A percentile compares a stretch with the other conserved stretches of the same genome.
Conservation (phyloP, 23 tunicate genomes). For the Styela plicata region DNA sequence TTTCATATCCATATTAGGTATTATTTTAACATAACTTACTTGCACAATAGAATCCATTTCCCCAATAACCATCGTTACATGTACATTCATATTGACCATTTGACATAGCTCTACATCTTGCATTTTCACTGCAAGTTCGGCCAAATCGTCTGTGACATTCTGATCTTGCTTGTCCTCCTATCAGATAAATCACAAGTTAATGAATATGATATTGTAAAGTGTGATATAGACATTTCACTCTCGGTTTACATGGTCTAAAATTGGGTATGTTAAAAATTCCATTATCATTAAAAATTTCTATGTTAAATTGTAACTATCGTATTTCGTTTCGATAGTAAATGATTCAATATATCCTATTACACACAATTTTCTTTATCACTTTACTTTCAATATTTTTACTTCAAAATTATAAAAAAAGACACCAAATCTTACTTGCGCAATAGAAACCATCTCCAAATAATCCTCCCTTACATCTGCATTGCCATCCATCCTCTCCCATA, state of each 20-base stretch:
- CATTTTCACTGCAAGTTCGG: background rate
- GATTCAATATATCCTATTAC: too few species aligned
- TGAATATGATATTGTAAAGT: too few species aligned
- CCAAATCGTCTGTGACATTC: conserved; percentile 10
- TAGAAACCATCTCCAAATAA: conserved; percentile 10
- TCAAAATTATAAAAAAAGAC: background rate
- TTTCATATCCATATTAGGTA: too few species aligned
- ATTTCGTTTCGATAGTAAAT: too few species aligned
- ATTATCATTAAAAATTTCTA: too few species aligned
- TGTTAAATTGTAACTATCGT: too few species aligned
- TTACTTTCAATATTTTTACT: background rate
- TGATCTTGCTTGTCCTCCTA: background rate
- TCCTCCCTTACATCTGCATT: conserved; percentile 12
- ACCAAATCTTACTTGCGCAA: conserved; percentile 6
- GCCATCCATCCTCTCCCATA: background rate
- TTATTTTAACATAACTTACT: background rate
- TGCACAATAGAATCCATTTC: conserved; percentile 21
- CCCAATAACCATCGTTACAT: background rate
- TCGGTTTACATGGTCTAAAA: too few species aligned
- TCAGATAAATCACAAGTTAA: background rate
- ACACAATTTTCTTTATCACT: too few species aligned
- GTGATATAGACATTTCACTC: too few species aligned
- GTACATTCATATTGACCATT: background rate
- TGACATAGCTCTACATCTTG: background rate
- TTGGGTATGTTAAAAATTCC: too few species aligned